Base-by-base conservation (phyloP, 2,797 vertebrate species). In the Onychomys torridus region DNA sequence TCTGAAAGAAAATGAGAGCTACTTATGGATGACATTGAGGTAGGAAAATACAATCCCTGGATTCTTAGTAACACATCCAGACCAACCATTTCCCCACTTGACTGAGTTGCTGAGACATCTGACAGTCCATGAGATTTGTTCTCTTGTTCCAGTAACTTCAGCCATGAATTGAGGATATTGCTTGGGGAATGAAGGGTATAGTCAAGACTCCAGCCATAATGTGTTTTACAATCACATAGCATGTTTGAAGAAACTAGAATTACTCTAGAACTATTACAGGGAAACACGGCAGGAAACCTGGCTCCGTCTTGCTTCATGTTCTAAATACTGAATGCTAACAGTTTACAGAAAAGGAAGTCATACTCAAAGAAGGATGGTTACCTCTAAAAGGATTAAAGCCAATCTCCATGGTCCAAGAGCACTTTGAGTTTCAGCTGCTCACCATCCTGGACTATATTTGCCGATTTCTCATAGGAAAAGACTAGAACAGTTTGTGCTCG, bases 341-440 rank as follows among this genome's bases (percentile, higher is more conserved):
- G 98, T 98, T 98, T 98, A 89, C 97, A 93, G 97, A 97, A 98
- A 81, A 97, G 84, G 96, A 97, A 98, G 97, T 84, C 96, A 97
- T 96, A 96, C 97, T 98, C 94, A 94, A 94, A 96, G 98, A 98
- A 95, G 94, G 91, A 63, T 98, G 95, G 91, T 93, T 97, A 91
- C 93, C 96, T 96, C 96, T 96, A 83, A 98, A 98, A 98, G 96
- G 96, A 97, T 46, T 94, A 78, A 85, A 97, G 94, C 67, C 95
- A 59, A 94, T 96, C 95, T 96, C 81, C 25, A 27, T 81, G 82
- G 96, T 94, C 95, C 93, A 89, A 77, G 93, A 97, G 93, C 82
- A 89, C 81, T 97, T 97, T 97, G 95, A 82, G 91, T 97, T 96
- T 93, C 86, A 96, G 46, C 92, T 57, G 89, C 77, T 97, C 43